phyloP scores from a whole-genome alignment of 2,888 invertebrate species.

The Drosophila trichaetosa region DNA sequence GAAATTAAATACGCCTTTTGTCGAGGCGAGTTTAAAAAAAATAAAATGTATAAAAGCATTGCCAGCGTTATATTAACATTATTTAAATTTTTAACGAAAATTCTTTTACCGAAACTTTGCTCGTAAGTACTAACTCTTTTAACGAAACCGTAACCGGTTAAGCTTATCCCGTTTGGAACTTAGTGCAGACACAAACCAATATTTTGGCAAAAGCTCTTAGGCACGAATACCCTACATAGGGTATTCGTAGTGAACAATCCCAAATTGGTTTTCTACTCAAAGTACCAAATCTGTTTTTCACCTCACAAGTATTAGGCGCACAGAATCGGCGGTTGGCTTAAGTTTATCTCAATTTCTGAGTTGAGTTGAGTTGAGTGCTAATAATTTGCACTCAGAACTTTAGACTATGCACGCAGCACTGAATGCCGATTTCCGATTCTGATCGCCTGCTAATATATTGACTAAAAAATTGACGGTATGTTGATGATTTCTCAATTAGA shows the following conservation, averaged over 20 bases:
- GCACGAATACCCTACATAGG: no score
- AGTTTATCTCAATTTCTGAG: not conserved
- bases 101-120: not conserved
- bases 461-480: not conserved
- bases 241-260: not conserved
- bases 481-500: not conserved
- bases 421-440: not conserved
- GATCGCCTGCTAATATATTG: not conserved
- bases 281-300: slow-evolving; percentile 1
- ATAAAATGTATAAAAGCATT: not conserved
- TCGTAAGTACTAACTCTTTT: slow-evolving; percentile 6
- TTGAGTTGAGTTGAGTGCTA: slow-evolving; percentile 10
- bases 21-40: not conserved
- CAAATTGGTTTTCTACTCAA: not conserved
- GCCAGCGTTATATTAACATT: not conserved
- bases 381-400: slow-evolving; percentile 5
- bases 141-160: slow-evolving; percentile 22
- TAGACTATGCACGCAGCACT: not conserved
- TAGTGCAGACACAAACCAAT: slow-evolving; percentile 22
- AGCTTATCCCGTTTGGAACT: not conserved
- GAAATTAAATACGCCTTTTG: not conserved
- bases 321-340: not conserved
- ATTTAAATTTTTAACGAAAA: not conserved
- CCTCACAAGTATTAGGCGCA: not conserved
- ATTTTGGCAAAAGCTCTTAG: not conserved